phyloP scores from a whole-genome alignment of 2,888 invertebrate genomes.

The Fragum fragum region DNA sequence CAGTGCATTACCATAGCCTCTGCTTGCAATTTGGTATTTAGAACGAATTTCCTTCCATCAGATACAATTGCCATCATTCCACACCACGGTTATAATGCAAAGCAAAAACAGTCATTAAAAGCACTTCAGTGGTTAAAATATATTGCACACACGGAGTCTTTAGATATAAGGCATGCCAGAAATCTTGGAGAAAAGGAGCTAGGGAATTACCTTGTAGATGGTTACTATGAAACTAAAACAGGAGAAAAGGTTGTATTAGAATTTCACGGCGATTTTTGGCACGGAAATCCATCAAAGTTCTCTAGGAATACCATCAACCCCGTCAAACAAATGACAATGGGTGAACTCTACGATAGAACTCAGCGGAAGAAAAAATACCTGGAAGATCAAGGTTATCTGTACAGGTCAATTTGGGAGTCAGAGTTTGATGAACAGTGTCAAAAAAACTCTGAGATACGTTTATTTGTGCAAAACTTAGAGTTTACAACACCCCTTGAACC shows the following conservation, averaged over 20 bases:
- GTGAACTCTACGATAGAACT: conserved; percentile 47
- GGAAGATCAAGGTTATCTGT: conserved; percentile 50
- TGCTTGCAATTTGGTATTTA: conserved; percentile 48
- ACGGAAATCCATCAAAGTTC: conserved; percentile 39
- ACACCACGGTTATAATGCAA: conserved; percentile 53
- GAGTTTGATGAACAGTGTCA: conserved; percentile 59
- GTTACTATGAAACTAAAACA: conserved; percentile 42
- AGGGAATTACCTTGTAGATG: conserved; percentile 60
- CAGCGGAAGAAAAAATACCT: conserved; percentile 42
- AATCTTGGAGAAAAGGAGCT: conserved; percentile 56
- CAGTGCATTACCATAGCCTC: conserved; percentile 54
- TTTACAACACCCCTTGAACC: conserved; percentile 67
- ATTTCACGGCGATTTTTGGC: conserved; percentile 64
- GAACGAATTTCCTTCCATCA: conserved; percentile 40
- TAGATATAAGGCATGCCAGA: conserved; percentile 46
- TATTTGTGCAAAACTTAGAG: conserved; percentile 48
- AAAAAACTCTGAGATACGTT: conserved; percentile 43
- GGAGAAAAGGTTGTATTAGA: conserved; percentile 49
- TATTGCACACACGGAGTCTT: conserved; percentile 17
- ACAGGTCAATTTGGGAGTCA: conserved; percentile 71
- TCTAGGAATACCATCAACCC: conserved; percentile 52
- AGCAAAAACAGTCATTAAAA: conserved; percentile 59
- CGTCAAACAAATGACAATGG: conserved; percentile 49
- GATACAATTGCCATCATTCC: conserved; percentile 53
- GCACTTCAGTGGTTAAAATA: conserved; percentile 61